Percentiles rank a stretch among this genome's conserved stretches.
These are phyloP conservation scores for Malurus alboscapulatus DNA, from an alignment of 2,113 vertebrate species.

Conservation along the genomic window DNA sequence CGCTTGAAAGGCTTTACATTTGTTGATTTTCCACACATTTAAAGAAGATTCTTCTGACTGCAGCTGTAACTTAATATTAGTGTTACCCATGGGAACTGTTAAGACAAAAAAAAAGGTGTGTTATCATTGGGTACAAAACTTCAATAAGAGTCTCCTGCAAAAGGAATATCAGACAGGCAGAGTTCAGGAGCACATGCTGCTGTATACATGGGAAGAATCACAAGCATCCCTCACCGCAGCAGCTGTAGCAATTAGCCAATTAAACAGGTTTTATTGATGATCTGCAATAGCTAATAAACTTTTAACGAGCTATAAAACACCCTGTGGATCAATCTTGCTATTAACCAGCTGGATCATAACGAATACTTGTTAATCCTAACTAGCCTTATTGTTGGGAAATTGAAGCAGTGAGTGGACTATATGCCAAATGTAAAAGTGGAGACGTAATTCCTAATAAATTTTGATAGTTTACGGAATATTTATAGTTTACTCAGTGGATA, in stretches of 20 bases:
- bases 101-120: neutral
- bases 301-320: slow-evolving; percentile 40
- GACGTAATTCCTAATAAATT: neutral
- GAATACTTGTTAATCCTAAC: slow-evolving; percentile 12
- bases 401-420: neutral
- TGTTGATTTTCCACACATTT: neutral
- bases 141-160: neutral
- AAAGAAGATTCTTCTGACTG: neutral
- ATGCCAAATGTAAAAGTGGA: neutral
- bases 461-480: neutral
- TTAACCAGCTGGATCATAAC: slow-evolving; percentile 49
- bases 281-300: slow-evolving; percentile 57
- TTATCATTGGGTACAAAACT: neutral
- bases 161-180: neutral
- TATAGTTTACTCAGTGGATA: neutral
- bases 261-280: slow-evolving; percentile 53
- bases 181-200: neutral
- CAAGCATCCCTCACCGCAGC: neutral
- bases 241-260: slow-evolving; percentile 55
- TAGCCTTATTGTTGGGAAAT: neutral
- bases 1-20: neutral
- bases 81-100: neutral
- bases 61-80: neutral
- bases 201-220: neutral
- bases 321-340: slow-evolving; percentile 28